Base-by-base conservation (phyloP, 2,113 vertebrate species). In the Castor canadensis region DNA sequence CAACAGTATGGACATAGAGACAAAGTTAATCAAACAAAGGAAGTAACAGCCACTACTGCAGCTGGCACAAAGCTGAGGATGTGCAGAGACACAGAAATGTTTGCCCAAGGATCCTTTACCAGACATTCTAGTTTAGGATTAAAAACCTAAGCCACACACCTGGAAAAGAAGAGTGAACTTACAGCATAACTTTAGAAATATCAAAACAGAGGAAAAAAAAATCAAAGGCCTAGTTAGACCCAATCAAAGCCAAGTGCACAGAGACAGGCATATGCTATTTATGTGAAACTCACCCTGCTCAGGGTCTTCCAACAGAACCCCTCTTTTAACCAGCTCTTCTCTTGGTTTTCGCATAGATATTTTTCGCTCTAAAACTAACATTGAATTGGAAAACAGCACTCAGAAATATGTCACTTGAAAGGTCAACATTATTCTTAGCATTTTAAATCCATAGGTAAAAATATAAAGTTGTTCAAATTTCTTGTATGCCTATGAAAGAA, bases 281-380 rank as follows among this genome's bases (percentile, higher is more conserved):
- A 2, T 91, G 87, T 96, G 85, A 97, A 92, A 98, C 99, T 98
- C 98, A 99, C 99, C 99, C 96, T 99, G 99, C 97, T 99, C 99
- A 87, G 98, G 98, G 95, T 99, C 98, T 98, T 99, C 99, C 98
- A 99, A 98, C 84, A 99, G 99, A 97, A 99, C 98, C 85, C 99
- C 99, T 98, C 99, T 99, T 96, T 99, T 99, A 97, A 99, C 99
- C 94, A 99, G 99, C 98, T 99, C 99, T 98, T 99, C 99, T 97
- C 99, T 99, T 1, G 99, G 99, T 94, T 99, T 99, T 98, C 99
- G 99, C 98, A 99, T 99, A 92, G 99, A 99, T 98, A 99, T 99
- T 98, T 99, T 99, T 98, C 99, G 99, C 98, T 99, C 99, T 99
- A 99, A 98, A 98, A 99, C 99, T 99, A 99, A 97, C 13, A 98